phyloP scores from a whole-genome alignment of 2,113 vertebrate genomes.

The Solenodon paradoxus region DNA sequence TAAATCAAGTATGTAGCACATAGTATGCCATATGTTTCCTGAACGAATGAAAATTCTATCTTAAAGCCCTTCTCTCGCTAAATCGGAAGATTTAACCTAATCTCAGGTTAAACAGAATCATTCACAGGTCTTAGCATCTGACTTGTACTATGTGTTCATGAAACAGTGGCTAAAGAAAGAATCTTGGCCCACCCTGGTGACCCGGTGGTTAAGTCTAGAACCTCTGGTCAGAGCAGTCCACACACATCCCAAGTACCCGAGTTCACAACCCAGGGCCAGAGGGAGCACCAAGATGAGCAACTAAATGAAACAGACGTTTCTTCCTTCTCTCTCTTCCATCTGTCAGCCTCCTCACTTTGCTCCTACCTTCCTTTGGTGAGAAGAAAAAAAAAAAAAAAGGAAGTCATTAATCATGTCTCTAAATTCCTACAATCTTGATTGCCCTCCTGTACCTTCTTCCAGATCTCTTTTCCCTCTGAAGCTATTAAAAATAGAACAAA shows the following conservation, averaged over 20 bases:
- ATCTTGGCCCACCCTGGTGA: no score
- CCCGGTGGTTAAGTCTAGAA: no score
- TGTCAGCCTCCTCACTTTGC: no score
- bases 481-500: constrained; percentile 39
- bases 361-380: no score
- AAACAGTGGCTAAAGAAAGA: not conserved
- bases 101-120: not conserved
- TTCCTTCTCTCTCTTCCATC: no score
- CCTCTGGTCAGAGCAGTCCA: no score
- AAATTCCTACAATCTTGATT: constrained; percentile 21
- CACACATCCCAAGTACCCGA: no score
- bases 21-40: not conserved
- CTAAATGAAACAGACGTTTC: no score
- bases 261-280: no score
- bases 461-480: not conserved
- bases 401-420: not conserved
- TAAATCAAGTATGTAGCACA: not conserved
- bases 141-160: not conserved
- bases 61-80: not conserved
- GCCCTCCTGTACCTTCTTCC: constrained; percentile 51
- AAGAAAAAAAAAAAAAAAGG: no score
- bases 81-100: not conserved
- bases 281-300: no score
- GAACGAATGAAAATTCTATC: not conserved
- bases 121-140: not conserved